A percentile compares a stretch with the other conserved stretches of the same genome.
Conservation (phyloP, 2,113 vertebrate genomes). For the Anarhynchus alexandrinus region DNA sequence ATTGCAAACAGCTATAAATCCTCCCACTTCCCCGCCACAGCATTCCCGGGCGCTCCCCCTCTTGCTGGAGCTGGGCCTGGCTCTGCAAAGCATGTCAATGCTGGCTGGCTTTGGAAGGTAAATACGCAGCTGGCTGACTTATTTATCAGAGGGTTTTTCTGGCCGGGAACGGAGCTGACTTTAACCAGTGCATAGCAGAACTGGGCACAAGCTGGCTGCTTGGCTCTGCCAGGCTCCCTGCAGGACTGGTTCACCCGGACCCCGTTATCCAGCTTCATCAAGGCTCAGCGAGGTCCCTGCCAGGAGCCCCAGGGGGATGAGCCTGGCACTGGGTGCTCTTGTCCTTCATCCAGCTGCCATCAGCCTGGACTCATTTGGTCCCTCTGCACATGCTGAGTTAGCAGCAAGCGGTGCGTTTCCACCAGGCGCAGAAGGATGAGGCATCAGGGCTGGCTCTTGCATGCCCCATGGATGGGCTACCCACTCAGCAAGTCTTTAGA, state of each 20-base stretch:
- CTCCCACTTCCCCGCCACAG: not conserved
- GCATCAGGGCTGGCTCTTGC: not conserved
- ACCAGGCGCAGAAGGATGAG: not conserved
- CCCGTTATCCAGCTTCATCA: not conserved
- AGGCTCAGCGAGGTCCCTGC: not conserved
- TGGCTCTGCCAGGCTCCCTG: not conserved
- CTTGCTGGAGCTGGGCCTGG: not conserved
- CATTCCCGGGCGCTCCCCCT: not conserved
- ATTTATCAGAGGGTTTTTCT: not conserved
- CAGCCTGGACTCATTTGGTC: not conserved
- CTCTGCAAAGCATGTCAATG: not conserved
- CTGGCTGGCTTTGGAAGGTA: not conserved
- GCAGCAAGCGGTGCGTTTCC: accelerated
- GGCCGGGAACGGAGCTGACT: not conserved
- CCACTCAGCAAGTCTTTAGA: not conserved
- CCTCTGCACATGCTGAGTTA: not conserved
- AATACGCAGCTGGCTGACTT: not conserved
- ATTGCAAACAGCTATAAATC: conserved; percentile 10
- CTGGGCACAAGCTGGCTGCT: not conserved
- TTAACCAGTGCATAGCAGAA: not conserved
- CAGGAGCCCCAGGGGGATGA: accelerated
- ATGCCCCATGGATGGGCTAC: not conserved
- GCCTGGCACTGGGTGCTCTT: not conserved
- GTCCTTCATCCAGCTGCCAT: too few relatives aligned
- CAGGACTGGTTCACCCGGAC: not conserved